Conservation (phyloP, 1,140 invertebrate genomes). For the Mya arenaria region DNA sequence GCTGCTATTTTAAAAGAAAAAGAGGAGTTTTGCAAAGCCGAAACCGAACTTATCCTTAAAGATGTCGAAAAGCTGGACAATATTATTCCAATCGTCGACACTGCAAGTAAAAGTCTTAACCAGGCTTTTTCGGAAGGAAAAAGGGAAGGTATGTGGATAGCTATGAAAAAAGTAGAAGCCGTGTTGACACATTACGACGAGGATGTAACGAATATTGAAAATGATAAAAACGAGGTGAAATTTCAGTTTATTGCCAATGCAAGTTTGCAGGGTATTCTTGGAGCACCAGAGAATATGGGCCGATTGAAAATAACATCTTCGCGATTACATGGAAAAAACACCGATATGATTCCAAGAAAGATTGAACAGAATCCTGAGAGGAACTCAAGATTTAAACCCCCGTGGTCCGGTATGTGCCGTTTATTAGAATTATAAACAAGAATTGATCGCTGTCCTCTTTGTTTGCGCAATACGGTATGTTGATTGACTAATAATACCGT, state of each 20-base stretch:
- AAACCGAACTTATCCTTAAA: constrained; percentile 15
- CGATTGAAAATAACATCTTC: constrained; percentile 32
- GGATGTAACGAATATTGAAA: constrained; percentile 16
- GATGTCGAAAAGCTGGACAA: background rate
- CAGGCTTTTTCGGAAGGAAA: background rate
- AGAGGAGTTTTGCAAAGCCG: constrained; percentile 39
- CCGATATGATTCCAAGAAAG: background rate
- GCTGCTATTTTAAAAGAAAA: constrained; percentile 27
- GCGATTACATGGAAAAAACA: constrained; percentile 4
- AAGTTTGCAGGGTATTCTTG: constrained; percentile 14
- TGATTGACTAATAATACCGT: background rate
- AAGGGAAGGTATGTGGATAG: constrained; percentile 24
- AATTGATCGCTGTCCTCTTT: too few relatives aligned
- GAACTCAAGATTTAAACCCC: background rate
- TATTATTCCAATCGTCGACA: background rate
- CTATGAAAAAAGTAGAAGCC: constrained; percentile 26
- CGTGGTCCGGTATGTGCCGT: constrained; percentile 18
- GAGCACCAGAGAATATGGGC: constrained; percentile 34
- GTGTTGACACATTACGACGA: constrained; percentile 34
- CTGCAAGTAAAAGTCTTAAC: background rate
- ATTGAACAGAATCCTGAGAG: background rate
- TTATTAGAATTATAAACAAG: too few relatives aligned
- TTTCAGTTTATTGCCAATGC: constrained; percentile 45
- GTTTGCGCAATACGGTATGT: too few relatives aligned
- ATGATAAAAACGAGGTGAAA: constrained; percentile 14